Base-by-base conservation (phyloP, 2,888 invertebrate species). In the Coelopa pilipes region DNA sequence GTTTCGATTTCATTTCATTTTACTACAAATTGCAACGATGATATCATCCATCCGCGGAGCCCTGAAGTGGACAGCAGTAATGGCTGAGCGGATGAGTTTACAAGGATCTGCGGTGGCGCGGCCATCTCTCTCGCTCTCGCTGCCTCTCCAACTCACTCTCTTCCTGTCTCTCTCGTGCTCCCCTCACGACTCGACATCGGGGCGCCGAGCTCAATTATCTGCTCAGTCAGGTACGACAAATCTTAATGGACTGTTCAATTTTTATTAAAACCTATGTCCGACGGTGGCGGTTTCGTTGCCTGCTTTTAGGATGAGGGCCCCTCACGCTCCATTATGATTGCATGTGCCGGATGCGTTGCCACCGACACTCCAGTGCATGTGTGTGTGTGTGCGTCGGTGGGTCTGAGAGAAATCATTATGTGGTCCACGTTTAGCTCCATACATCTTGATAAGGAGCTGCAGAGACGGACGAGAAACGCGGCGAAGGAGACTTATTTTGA, bases 171-270 rank as follows among this genome's bases (percentile, higher is more conserved):
- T 17, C 11, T 19, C 46, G 11, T 49, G 0, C 45, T 11, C 47
- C 9, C 49, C 10, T n/a, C n/a, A n/a, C n/a, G n/a, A n/a, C 21
- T 24, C 69, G 24, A 49, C 49, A 49, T 49, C 10, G 49, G n/a
- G 24, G 65, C 50, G 50, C 49, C 47, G 59, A 59, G 74, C 72
- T 74, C 74, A 76, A 80, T 80, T 80, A 78, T 78, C 75, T 78
- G 81, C 80, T 79, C 81, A 79, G 79, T 80, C 81, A 82, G 82
- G 82, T 82, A 80, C 79, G 79, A 79, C 80, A 82, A 81, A 81
- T 81, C 82, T 81, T 82, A 82, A 82, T 82, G 82, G 81, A 82
- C 81, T 78, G 76, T 80, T 81, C 81, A 80, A 80, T 81, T 82
- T 81, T 82, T 82, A 79, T 82, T 80, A 79, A 79, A 80, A 76